Percentiles rank a stretch among this genome's conserved stretches.
phyloP scores from a whole-genome alignment of 2,888 invertebrate species.

The Ethmia dodecea region DNA sequence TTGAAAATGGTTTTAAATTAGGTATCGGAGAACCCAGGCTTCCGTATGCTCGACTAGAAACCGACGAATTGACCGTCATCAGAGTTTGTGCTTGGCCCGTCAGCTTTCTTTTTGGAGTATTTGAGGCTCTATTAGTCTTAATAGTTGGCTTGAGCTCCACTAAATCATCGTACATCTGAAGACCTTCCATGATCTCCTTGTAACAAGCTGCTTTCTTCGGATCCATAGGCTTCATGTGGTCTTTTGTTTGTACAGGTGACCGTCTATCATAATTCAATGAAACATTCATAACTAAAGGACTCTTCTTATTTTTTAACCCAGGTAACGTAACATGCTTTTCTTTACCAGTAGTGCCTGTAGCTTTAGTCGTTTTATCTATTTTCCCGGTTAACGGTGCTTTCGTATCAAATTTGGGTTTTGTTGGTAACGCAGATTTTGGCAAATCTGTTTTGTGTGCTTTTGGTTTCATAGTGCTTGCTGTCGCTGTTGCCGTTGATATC shows the following conservation, averaged over 20 bases:
- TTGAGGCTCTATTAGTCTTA: slow-evolving; percentile 56
- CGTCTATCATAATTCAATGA: slow-evolving; percentile 34
- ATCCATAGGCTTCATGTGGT: slow-evolving; percentile 24
- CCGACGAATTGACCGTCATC: too few relatives aligned
- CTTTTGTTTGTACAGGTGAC: slow-evolving; percentile 10
- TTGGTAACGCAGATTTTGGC: background rate
- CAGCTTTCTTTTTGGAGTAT: slow-evolving; percentile 41
- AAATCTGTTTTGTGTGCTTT: slow-evolving; percentile 15
- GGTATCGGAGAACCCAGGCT: too few relatives aligned
- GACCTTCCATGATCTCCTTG: slow-evolving; percentile 51
- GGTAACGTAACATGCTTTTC: background rate
- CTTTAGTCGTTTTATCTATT: slow-evolving; percentile 2
- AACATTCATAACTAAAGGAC: slow-evolving; percentile 42
- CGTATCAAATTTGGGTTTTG: slow-evolving; percentile 20
- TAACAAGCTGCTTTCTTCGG: slow-evolving; percentile 44
- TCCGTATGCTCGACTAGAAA: too few relatives aligned
- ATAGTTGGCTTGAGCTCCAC: slow-evolving; percentile 32
- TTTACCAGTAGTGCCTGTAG: background rate
- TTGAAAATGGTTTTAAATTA: too few relatives aligned
- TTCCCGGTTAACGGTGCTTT: too few relatives aligned
- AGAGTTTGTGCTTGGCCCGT: background rate
- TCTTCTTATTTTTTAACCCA: slow-evolving; percentile 23
- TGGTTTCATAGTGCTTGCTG: slow-evolving; percentile 24
- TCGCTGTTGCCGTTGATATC: slow-evolving; percentile 31
- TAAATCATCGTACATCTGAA: slow-evolving; percentile 47